These are phyloP conservation scores for Drosophila barbarae DNA, from an alignment of 2,888 invertebrate species.

Conservation along the genomic window DNA sequence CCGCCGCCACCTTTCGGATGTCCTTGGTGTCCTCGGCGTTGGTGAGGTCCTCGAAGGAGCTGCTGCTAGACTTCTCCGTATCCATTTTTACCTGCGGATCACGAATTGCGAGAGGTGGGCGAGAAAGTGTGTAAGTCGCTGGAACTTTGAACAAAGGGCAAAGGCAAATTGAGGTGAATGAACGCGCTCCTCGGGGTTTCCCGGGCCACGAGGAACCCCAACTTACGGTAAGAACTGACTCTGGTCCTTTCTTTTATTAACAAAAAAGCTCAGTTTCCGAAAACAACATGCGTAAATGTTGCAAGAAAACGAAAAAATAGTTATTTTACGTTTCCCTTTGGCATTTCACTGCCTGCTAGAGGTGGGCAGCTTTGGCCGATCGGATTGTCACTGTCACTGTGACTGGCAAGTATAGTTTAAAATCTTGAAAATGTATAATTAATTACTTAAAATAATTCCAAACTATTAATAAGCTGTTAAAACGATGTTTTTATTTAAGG, in stretches of 20 bases:
- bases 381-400: slow-evolving; percentile 11
- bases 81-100: slow-evolving; percentile 65
- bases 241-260: background rate
- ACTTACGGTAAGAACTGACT: slow-evolving; percentile 14
- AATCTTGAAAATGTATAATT: background rate
- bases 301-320: slow-evolving; percentile 27
- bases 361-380: slow-evolving; percentile 11
- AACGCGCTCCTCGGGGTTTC: background rate
- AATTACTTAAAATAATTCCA: background rate
- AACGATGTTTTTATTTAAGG: background rate
- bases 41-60: slow-evolving; percentile 84
- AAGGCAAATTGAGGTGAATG: slow-evolving; percentile 9
- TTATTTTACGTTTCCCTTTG: slow-evolving; percentile 31
- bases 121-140: slow-evolving; percentile 34
- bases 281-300: slow-evolving; percentile 19
- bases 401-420: slow-evolving; percentile 14
- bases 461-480: background rate
- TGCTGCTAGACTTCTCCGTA: slow-evolving; percentile 83
- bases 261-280: slow-evolving; percentile 16
- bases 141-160: slow-evolving; percentile 70
- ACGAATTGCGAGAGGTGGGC: slow-evolving; percentile 7
- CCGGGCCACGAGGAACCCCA: background rate
- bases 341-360: slow-evolving; percentile 29
- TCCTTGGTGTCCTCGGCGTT: slow-evolving; percentile 82
- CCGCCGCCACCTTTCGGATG: slow-evolving; percentile 33